A percentile compares a stretch with the other conserved stretches of the same genome.
Evolutionary conservation across 2,888 invertebrate genomes (phyloP).

Genomic region (Metacarcinus magister): DNA sequence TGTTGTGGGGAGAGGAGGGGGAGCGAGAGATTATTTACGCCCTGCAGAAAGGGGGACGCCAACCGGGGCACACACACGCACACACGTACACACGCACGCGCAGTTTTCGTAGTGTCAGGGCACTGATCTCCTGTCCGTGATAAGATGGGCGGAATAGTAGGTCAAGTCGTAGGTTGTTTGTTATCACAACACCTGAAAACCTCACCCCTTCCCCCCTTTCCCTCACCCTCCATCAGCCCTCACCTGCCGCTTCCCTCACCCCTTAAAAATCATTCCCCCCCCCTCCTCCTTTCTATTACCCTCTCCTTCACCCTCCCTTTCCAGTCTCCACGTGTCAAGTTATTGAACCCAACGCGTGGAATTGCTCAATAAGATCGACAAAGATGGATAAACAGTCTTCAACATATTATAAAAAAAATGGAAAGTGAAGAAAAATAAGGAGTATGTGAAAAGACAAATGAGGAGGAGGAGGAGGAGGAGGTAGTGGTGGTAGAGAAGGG

Average conservation of each 20-base stretch:
- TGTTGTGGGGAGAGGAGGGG: neutral
- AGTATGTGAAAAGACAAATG: neutral
- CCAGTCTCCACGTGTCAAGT: neutral
- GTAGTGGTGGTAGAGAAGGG: neutral
- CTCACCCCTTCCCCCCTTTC: neutral
- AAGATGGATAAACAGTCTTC: neutral
- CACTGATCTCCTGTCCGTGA: neutral
- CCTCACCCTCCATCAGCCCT: neutral
- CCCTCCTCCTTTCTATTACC: neutral
- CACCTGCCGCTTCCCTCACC: neutral
- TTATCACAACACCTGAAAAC: neutral
- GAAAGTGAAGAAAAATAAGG: neutral
- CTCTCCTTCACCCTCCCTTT: neutral
- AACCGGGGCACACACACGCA: slow-evolving; percentile 34
- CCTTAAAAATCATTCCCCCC: neutral
- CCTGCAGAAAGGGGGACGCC: slow-evolving; percentile 19
- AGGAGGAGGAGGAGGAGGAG: neutral
- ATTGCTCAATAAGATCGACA: neutral
- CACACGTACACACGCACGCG: neutral
- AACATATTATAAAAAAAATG: neutral
- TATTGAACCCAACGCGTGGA: neutral
- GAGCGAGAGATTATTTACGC: slow-evolving; percentile 34
- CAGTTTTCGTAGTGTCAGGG: neutral
- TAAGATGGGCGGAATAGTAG: neutral
- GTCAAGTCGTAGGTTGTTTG: slow-evolving; percentile 17